Evolutionary conservation across 92 coral and sea anemone genomes (phyloP).

Genomic region (Epizoanthus fatuus): DNA sequence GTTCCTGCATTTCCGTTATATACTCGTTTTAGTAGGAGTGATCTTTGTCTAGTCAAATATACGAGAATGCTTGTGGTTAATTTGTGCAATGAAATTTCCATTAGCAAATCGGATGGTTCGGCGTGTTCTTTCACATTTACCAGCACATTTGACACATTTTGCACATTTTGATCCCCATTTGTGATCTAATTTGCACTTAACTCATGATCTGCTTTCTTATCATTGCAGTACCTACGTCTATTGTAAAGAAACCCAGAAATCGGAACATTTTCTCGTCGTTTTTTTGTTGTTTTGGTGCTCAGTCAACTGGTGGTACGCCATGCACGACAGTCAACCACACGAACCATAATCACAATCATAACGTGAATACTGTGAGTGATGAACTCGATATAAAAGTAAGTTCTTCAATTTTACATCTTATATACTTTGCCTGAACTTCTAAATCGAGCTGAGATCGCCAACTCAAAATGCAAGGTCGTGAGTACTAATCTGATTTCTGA

Average conservation of each 20-base stretch:
- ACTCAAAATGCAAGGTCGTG: not conserved
- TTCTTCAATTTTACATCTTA: not conserved
- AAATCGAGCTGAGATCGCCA: not conserved
- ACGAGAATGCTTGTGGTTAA: slow-evolving; percentile 52
- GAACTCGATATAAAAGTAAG: slow-evolving; percentile 93
- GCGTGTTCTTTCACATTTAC: slow-evolving; percentile 26
- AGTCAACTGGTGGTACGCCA: slow-evolving; percentile 80
- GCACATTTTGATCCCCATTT: slow-evolving; percentile 12
- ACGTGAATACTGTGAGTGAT: slow-evolving; percentile 81
- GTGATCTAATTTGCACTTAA: not conserved
- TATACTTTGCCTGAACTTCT: not conserved
- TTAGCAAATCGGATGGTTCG: slow-evolving; percentile 31
- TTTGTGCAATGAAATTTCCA: slow-evolving; percentile 60
- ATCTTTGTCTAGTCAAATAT: slow-evolving; percentile 23
- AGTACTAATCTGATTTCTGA: too few species aligned
- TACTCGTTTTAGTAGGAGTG: slow-evolving; percentile 7
- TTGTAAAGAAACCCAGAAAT: slow-evolving; percentile 90
- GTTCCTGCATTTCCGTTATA: slow-evolving; percentile 25
- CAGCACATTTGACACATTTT: not conserved
- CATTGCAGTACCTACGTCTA: slow-evolving; percentile 87
- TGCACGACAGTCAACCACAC: slow-evolving; percentile 72
- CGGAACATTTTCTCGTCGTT: slow-evolving; percentile 96
- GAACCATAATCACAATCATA: slow-evolving; percentile 86
- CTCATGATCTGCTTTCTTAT: slow-evolving; percentile 25
- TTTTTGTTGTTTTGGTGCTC: slow-evolving; percentile 99